Conservation (phyloP, 2,888 invertebrate species). For the Oscheius sp. region DNA sequence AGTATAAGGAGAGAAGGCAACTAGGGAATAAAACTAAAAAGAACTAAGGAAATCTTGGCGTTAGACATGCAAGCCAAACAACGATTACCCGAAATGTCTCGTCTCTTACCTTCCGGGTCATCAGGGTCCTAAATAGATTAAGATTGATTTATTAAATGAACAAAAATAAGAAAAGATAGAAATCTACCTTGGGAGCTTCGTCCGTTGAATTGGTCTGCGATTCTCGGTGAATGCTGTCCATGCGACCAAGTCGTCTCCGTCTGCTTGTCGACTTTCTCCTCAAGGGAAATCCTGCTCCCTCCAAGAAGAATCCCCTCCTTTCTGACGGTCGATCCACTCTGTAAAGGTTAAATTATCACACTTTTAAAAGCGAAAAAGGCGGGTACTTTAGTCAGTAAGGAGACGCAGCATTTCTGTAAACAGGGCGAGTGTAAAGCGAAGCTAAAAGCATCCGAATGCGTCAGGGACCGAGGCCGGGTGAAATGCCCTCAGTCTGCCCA, state of each 20-base stretch:
- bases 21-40: not conserved
- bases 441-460: not conserved
- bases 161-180: not conserved
- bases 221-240: slow-evolving; percentile 37
- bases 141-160: not conserved
- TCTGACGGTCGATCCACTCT: slow-evolving; percentile 53
- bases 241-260: slow-evolving; percentile 15
- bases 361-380: too few relatives aligned
- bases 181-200: slow-evolving; percentile 39
- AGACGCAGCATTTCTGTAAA: too few relatives aligned
- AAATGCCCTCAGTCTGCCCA: too few relatives aligned
- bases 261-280: slow-evolving; percentile 24
- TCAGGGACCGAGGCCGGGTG: too few relatives aligned
- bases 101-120: slow-evolving; percentile 6
- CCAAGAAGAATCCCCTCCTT: slow-evolving; percentile 37
- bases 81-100: too few relatives aligned
- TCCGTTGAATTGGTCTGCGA: slow-evolving; percentile 43
- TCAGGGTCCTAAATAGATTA: slow-evolving; percentile 18
- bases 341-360: slow-evolving; percentile 12
- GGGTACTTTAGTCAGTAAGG: too few relatives aligned
- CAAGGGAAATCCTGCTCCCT: not conserved
- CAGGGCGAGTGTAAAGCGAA: not conserved
- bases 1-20: not conserved
- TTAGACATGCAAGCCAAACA: slow-evolving; percentile 18
- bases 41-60: slow-evolving; percentile 17